Base-by-base conservation (phyloP, 2,797 vertebrate species). In the Smutsia gigantea region DNA sequence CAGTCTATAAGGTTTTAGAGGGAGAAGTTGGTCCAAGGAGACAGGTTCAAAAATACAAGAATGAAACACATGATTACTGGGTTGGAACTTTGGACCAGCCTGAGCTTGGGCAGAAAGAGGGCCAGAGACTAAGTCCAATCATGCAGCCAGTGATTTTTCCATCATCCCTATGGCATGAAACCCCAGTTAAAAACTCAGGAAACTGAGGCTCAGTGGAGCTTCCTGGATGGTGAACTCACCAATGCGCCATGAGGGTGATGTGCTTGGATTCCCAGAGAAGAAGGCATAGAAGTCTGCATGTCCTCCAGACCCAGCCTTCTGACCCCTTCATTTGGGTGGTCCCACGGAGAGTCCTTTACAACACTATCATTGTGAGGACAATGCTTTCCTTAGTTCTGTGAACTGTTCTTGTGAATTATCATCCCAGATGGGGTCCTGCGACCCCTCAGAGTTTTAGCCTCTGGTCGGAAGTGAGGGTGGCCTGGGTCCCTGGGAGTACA, bases 401-500 rank as follows among this genome's bases (percentile, higher is more conserved):
- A 61, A 11, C 59, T 29, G 18, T 63, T 71, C 37, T n/a, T 42
- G 23, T 46, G 46, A 59, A 51, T 19, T 53, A 11, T 27, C 11
- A 1, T 71, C 77, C 3, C 2, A 15, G 10, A 19, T 2, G 13
- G 34, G n/a, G 34, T 57, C 23, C 25, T 14, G 63, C 7, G 55
- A 63, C 46, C 31, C 42, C 61, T 17, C 18, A 0, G 55, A 11
- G 9, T 25, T 21, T 7, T 4, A 69, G 25, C n/a, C 59, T 5
- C 12, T 2, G 0, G 25, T 66, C n/a, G 66, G n/a, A 66, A 39
- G 39, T 19, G 6, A 3, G 19, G 12, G 61, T 1, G 12, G 2
- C 49, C 23, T 2, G 21, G 49, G 34, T 1, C 6, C 1, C 39
- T 7, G 4, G 19, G 13, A 34, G 4, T 13, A 1, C 1, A 3